Evolutionary conservation across 1,140 invertebrate genomes (phyloP).

Genomic region (Agraylea sexmaculata): DNA sequence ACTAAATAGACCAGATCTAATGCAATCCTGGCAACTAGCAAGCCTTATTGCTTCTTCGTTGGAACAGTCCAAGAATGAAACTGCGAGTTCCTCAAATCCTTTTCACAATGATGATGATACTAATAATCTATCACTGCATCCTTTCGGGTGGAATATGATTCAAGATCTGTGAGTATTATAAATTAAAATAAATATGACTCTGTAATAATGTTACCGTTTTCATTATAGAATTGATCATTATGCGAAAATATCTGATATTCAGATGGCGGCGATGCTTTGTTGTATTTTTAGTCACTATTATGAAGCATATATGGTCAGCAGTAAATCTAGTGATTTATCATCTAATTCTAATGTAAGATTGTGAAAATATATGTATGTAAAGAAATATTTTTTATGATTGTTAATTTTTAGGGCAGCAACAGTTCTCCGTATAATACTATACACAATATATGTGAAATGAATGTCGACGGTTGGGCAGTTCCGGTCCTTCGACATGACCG

Average conservation of each 20-base stretch:
- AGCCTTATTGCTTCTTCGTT: slow-evolving; percentile 54
- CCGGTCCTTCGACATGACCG: slow-evolving; percentile 55
- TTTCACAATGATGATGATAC: slow-evolving; percentile 43
- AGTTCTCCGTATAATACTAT: slow-evolving; percentile 87
- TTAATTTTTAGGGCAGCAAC: slow-evolving; percentile 43
- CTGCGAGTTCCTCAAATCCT: slow-evolving; percentile 24
- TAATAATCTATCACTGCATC: slow-evolving; percentile 64
- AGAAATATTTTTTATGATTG: slow-evolving; percentile 1
- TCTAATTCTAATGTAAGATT: slow-evolving; percentile 19
- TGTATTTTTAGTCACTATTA: slow-evolving; percentile 62
- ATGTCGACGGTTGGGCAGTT: slow-evolving; percentile 63
- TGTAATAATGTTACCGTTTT: slow-evolving; percentile 13
- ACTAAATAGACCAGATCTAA: slow-evolving; percentile 66
- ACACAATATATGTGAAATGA: slow-evolving; percentile 64
- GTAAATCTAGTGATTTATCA: slow-evolving; percentile 20
- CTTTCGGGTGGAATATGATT: slow-evolving; percentile 74
- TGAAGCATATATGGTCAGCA: slow-evolving; percentile 14
- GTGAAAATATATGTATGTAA: neutral
- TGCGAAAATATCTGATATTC: slow-evolving; percentile 69
- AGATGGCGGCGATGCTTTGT: slow-evolving; percentile 86
- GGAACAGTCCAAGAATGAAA: slow-evolving; percentile 25
- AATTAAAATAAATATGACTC: neutral
- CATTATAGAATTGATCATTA: slow-evolving; percentile 62
- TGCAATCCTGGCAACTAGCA: slow-evolving; percentile 76
- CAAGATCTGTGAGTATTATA: slow-evolving; percentile 62